Percentiles rank a stretch among this genome's conserved stretches.
Evolutionary conservation across 2,888 invertebrate species (phyloP).

Genomic region (Pilophorus perplexus): DNA sequence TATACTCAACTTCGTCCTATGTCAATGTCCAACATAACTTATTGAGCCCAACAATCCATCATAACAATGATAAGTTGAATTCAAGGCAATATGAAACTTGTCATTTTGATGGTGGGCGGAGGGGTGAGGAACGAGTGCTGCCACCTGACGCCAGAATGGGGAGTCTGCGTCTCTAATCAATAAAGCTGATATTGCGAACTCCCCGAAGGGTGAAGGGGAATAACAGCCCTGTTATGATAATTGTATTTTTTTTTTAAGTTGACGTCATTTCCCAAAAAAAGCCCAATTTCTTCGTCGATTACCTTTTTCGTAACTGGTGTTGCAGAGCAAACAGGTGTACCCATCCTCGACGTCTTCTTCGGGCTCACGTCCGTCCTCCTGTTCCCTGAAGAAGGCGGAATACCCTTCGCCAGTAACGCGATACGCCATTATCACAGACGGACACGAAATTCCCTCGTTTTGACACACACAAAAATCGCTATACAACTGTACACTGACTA

Average conservation of each 20-base stretch:
- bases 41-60: too few species aligned
- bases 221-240: neutral
- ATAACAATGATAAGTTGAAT: too few species aligned
- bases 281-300: neutral
- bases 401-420: slow-evolving; percentile 46
- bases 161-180: slow-evolving; percentile 33
- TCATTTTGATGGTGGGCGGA: too few species aligned
- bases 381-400: slow-evolving; percentile 46
- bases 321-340: slow-evolving; percentile 49
- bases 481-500: neutral
- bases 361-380: slow-evolving; percentile 44
- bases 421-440: slow-evolving; percentile 44
- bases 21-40: too few species aligned
- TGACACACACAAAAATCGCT: too few species aligned
- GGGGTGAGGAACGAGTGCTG: slow-evolving; percentile 1
- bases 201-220: neutral
- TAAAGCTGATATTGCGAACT: slow-evolving; percentile 23
- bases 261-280: too few species aligned
- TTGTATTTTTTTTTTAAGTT: neutral
- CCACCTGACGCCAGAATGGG: slow-evolving; percentile 21
- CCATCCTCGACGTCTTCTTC: slow-evolving; percentile 47
- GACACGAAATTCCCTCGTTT: neutral
- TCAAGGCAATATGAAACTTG: too few species aligned
- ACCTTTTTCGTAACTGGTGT: slow-evolving; percentile 49
- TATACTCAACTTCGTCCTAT: too few species aligned